Evolutionary conservation across 2,888 invertebrate species (phyloP).

Genomic region (Nebria salina): DNA sequence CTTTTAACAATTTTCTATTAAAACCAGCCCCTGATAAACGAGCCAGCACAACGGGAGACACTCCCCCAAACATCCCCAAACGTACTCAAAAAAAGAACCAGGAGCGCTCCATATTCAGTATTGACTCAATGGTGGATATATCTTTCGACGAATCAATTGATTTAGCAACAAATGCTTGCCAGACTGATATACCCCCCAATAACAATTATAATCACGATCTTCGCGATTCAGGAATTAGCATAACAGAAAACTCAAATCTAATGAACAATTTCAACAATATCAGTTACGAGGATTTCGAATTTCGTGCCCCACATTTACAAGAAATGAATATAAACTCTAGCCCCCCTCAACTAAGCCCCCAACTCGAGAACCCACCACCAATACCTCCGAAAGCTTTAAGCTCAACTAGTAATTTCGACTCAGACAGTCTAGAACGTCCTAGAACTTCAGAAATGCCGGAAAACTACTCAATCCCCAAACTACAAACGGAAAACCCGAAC

Average conservation of each 20-base stretch:
- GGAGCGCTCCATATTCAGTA: conserved; percentile 63
- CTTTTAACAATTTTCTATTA: background rate
- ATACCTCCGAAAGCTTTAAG: conserved; percentile 58
- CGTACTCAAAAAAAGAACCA: conserved; percentile 62
- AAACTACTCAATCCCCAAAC: conserved; percentile 60
- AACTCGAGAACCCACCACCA: conserved; percentile 58
- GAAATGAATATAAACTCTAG: conserved; percentile 60
- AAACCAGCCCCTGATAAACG: conserved; percentile 67
- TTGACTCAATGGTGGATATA: conserved; percentile 54
- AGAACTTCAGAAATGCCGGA: conserved; percentile 52
- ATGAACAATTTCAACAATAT: conserved; percentile 61
- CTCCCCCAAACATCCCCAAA: conserved; percentile 62
- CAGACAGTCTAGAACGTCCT: conserved; percentile 13
- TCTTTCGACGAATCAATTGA: conserved; percentile 51
- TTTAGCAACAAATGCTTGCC: conserved; percentile 55
- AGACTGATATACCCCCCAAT: conserved; percentile 50
- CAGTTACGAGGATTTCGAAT: conserved; percentile 61
- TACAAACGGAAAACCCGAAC: conserved; percentile 54
- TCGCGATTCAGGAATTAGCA: conserved; percentile 67
- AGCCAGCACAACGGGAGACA: conserved; percentile 60
- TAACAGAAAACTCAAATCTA: conserved; percentile 59
- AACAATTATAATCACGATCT: conserved; percentile 61
- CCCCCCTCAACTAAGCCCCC: conserved; percentile 55
- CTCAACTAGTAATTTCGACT: background rate
- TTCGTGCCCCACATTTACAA: conserved; percentile 55